Evolutionary conservation across 1,140 invertebrate species (phyloP), one percentile per base, ranked within the genome.

Genomic region (Drosophila ironensis): DNA sequence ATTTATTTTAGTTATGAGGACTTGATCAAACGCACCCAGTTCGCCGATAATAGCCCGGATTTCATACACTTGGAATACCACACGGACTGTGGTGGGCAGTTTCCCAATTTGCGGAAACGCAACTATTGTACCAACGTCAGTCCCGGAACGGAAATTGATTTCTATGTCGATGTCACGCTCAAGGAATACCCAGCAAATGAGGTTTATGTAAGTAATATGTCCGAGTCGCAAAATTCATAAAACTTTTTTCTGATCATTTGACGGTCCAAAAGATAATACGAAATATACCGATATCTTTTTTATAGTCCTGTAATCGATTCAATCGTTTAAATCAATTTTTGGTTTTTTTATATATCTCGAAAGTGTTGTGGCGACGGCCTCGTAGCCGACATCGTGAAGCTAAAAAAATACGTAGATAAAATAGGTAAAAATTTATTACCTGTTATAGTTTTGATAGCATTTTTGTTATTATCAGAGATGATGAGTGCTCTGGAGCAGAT

Each of bases 161-260:
- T 93, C 76, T 91, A 91, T 64, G 91, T 92, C 14, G 90, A 92
- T 72, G 76, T 93, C n/a, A 92, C 90, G 1, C 80, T 93, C 16
- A 90, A 90, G 20, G 77, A 91, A 50, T 92, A 91, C 81, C 89
- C 90, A 4, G 74, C 90, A 17, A 90, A 90, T 74, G 90, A 90
- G 44, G 88, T 74, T 72, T 90, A 90, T 52, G 87, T 89, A 30
- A 70, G 87, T 72, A 3, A 20, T 30, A 2, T 3, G 8, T 33
- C n/a, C 9, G 1, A 30, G 0, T 3, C n/a, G 11, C n/a, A 4
- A 16, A 33, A 9, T 1, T 3, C 0, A 27, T 9, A 25, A 38
- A 7, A 8, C n/a, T n/a, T 11, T 2, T 2, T 8, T 30, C 8
- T 5, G 25, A 12, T 9, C 16, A 12, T 22, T 22, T n/a, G n/a